Base-by-base conservation (phyloP, 2,113 vertebrate species). In the Brachyhypopomus gauderio region DNA sequence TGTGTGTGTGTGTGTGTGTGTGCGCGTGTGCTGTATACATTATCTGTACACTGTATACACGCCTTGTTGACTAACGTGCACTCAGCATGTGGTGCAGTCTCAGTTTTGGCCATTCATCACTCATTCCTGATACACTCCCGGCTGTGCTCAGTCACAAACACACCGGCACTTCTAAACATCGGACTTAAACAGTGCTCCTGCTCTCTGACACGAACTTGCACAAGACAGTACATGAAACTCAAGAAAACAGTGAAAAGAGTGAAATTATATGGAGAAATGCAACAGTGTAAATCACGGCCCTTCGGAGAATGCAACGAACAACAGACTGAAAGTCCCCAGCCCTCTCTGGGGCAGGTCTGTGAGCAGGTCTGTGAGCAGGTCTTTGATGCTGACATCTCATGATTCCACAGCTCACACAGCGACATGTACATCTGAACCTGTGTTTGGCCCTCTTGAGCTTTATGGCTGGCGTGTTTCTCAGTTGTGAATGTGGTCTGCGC, bases 401-500 rank as follows among this genome's bases (percentile, higher is more conserved):
- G 64, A 4, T 1, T 30, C 30, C 30, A 30, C 23, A 63, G 23
- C 7, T 52, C 45, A 14, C 45, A 52, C 64, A 67, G 19, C 66
- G 38, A 38, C 66, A 27, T 34, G 8, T 62, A 36, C 41, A 56
- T 25, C 19, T 52, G 20, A 23, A 30, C 66, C 60, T 62, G 38
- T 48, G 58, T 69, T 74, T 77, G 23, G 27, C 64, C 41, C 59
- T 36, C 48, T 76, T 69, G 60, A 77, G 64, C 36, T 38, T 67
- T 20, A 34, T 25, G 17, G n/a, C 45, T 77, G 76, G 27, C 23
- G 36, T 71, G 72, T 56, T 23, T 11, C 36, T 83, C 74, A 63
- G 70, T 81, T 78, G 74, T 80, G 76, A 66, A 71, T 75, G 30
- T 38, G 30, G 38, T 77, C 69, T 45, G 41, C 55, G 30, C 45